Percentiles rank a stretch among this genome's conserved stretches.
These are phyloP conservation scores for Peromyscus californicus DNA, from an alignment of 2,113 vertebrate species.

Conservation along the genomic window DNA sequence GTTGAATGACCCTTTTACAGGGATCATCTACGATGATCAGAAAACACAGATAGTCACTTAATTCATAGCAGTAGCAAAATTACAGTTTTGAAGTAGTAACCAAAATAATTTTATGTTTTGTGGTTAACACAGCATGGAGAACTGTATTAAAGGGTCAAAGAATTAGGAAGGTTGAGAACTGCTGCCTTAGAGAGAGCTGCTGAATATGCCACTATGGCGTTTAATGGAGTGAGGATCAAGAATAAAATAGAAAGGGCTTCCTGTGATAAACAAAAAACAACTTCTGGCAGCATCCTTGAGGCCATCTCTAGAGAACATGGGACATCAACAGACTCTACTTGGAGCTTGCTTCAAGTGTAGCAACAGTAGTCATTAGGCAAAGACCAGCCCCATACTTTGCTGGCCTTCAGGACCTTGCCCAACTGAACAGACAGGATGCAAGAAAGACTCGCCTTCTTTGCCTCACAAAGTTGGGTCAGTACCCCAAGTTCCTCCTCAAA, in stretches of 20 bases:
- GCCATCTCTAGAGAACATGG: neutral
- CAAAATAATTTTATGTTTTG: neutral
- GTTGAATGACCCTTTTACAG: neutral
- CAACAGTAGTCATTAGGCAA: neutral
- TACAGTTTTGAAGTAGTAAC: neutral
- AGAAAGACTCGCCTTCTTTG: neutral
- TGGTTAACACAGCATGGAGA: neutral
- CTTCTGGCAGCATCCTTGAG: neutral
- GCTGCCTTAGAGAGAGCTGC: neutral
- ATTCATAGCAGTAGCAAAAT: neutral
- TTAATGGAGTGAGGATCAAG: neutral
- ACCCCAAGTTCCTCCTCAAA: neutral
- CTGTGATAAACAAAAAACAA: neutral
- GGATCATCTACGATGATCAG: neutral
- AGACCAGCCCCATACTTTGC: neutral
- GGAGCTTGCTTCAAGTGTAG: neutral
- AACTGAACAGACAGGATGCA: neutral
- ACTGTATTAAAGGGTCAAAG: neutral
- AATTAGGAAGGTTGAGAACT: neutral
- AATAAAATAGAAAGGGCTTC: neutral
- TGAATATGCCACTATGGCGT: neutral
- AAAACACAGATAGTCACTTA: neutral
- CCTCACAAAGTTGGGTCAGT: neutral
- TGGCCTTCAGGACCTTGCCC: neutral
- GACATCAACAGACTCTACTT: neutral